A percentile compares a stretch with the other conserved stretches of the same genome.
These are phyloP conservation scores for Aethes cnicana DNA, from an alignment of 2,888 invertebrate genomes.

Conservation along the genomic window DNA sequence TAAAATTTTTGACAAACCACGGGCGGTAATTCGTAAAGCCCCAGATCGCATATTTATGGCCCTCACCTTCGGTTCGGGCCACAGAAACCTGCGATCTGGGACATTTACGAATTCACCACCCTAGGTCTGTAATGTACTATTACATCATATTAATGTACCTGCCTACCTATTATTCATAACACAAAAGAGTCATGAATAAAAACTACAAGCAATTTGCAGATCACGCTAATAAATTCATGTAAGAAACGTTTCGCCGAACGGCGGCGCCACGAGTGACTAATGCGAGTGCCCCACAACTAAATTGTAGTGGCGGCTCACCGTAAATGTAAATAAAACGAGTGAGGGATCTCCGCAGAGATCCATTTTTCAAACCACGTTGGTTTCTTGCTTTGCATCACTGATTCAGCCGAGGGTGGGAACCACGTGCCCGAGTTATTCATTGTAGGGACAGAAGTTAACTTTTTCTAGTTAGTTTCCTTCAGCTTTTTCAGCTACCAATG, in stretches of 20 bases:
- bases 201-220: neutral
- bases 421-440: slow-evolving; percentile 39
- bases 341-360: slow-evolving; percentile 61
- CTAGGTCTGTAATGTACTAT: too few species aligned
- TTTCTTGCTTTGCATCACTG: slow-evolving; percentile 63
- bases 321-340: slow-evolving; percentile 55
- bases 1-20: too few species aligned
- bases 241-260: neutral
- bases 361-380: slow-evolving; percentile 69
- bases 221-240: neutral
- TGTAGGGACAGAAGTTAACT: slow-evolving; percentile 31
- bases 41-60: too few species aligned
- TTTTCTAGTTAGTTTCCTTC: slow-evolving; percentile 16
- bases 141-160: too few species aligned
- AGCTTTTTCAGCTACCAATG: slow-evolving; percentile 15
- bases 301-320: slow-evolving; percentile 40
- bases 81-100: too few species aligned
- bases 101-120: too few species aligned
- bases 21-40: too few species aligned
- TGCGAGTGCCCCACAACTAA: slow-evolving; percentile 3
- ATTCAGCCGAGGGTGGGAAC: slow-evolving; percentile 51
- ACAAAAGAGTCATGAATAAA: too few species aligned
- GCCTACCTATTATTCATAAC: too few species aligned
- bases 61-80: too few species aligned
- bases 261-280: slow-evolving; percentile 1